A percentile compares a stretch with the other conserved stretches of the same genome.
phyloP scores from a whole-genome alignment of 2,888 invertebrate genomes.

The Mythimna lalbum region DNA sequence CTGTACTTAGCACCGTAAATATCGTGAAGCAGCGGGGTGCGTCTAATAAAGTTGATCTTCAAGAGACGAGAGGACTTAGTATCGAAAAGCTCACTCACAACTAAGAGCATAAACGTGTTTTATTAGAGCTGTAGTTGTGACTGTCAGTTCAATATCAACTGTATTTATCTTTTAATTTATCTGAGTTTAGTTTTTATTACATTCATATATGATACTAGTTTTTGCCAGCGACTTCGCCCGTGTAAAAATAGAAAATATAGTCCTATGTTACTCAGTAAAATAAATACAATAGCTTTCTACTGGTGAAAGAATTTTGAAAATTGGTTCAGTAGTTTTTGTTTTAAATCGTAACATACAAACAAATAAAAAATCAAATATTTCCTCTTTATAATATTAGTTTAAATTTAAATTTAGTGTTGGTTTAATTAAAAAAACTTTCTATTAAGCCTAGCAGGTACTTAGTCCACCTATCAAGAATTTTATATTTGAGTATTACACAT shows the following conservation, averaged over 20 bases:
- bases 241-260: too few relatives aligned
- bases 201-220: neutral
- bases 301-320: too few relatives aligned
- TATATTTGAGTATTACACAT: neutral
- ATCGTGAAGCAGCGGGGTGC: conserved; percentile 44
- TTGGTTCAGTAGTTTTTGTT: too few relatives aligned
- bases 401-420: neutral
- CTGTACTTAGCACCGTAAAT: conserved; percentile 28
- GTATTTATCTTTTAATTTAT: neutral
- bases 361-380: too few relatives aligned
- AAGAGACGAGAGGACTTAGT: conserved; percentile 22
- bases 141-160: conserved; percentile 24
- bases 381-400: too few relatives aligned
- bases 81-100: conserved; percentile 30
- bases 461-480: neutral
- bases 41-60: conserved; percentile 34
- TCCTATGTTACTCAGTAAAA: too few relatives aligned
- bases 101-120: conserved; percentile 51
- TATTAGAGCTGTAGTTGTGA: conserved; percentile 18
- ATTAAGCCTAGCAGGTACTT: too few relatives aligned
- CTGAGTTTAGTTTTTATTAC: neutral
- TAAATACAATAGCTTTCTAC: too few relatives aligned
- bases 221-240: too few relatives aligned
- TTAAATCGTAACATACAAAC: too few relatives aligned
- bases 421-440: neutral